Evolutionary conservation across 2,797 vertebrate species (phyloP).

Genomic region (Cyclopterus lumpus): DNA sequence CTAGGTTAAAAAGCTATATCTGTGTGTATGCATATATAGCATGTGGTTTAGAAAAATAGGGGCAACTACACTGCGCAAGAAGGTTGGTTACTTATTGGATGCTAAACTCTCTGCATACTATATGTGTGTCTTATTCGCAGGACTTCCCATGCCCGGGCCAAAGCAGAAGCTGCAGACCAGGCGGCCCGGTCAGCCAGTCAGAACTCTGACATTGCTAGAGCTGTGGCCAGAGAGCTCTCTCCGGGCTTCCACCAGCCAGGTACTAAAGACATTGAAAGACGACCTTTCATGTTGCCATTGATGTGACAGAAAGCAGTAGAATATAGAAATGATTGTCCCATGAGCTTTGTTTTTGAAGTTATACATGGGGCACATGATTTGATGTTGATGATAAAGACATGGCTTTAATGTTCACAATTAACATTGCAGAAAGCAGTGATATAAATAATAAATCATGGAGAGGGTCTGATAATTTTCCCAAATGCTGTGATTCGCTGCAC

Average conservation of each 20-base stretch:
- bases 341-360: neutral
- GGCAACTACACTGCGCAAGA: neutral
- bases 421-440: too few relatives aligned
- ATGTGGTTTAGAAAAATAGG: too few relatives aligned
- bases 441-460: too few relatives aligned
- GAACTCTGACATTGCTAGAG: constrained; percentile 92
- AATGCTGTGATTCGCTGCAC: too few relatives aligned
- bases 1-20: neutral
- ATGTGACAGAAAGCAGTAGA: neutral
- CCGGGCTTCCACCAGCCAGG: constrained; percentile 95
- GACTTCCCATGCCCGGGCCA: constrained; percentile 93
- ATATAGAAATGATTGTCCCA: neutral
- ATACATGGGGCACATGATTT: too few relatives aligned
- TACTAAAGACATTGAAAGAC: constrained; percentile 19
- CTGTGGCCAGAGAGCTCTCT: constrained; percentile 93
- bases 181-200: constrained; percentile 89
- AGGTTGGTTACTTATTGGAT: neutral
- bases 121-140: constrained; percentile 69
- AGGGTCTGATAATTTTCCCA: too few relatives aligned
- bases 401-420: too few relatives aligned
- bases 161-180: constrained; percentile 94
- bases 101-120: neutral
- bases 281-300: neutral
- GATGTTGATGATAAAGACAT: too few relatives aligned
- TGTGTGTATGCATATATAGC: too few relatives aligned